Percentiles rank a stretch among this genome's conserved stretches.
Evolutionary conservation across 1,140 invertebrate genomes (phyloP).

Genomic region (Laupala kohalensis): DNA sequence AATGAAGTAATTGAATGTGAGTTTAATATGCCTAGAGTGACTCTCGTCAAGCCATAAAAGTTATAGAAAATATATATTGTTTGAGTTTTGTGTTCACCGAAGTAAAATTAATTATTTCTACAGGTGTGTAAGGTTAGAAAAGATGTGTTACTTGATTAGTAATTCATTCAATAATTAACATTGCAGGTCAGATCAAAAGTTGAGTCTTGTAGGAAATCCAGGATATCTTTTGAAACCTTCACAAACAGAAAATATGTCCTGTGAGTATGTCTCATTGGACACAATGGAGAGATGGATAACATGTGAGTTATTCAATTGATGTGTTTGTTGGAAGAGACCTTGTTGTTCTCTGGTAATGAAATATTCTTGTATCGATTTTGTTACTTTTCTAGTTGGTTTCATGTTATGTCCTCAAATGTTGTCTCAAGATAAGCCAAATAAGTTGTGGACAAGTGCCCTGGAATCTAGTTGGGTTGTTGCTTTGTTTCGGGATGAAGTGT

Average conservation of each 20-base stretch:
- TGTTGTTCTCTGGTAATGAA: not conserved
- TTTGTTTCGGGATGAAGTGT: constrained; percentile 92
- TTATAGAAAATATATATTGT: too few species aligned
- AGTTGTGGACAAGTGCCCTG: constrained; percentile 82
- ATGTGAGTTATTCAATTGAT: constrained; percentile 31
- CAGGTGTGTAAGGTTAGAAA: constrained; percentile 84
- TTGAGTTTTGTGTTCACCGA: too few species aligned
- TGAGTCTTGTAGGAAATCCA: constrained; percentile 87
- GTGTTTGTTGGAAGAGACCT: not conserved
- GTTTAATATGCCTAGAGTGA: too few species aligned
- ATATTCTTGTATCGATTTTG: not conserved
- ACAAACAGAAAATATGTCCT: constrained; percentile 89
- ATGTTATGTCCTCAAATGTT: constrained; percentile 78
- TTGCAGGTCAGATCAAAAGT: constrained; percentile 67
- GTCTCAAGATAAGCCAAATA: constrained; percentile 63
- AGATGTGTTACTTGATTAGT: constrained; percentile 51
- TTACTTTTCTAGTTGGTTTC: constrained; percentile 56
- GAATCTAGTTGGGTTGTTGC: constrained; percentile 89
- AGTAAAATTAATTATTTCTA: too few species aligned
- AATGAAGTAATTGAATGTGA: too few species aligned
- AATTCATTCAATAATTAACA: not conserved
- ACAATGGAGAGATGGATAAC: constrained; percentile 94
- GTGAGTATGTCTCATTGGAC: constrained; percentile 92
- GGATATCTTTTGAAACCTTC: constrained; percentile 84
- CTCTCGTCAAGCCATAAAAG: too few species aligned